Conservation (phyloP, 2,888 invertebrate genomes). For the Lucinisca nassula region DNA sequence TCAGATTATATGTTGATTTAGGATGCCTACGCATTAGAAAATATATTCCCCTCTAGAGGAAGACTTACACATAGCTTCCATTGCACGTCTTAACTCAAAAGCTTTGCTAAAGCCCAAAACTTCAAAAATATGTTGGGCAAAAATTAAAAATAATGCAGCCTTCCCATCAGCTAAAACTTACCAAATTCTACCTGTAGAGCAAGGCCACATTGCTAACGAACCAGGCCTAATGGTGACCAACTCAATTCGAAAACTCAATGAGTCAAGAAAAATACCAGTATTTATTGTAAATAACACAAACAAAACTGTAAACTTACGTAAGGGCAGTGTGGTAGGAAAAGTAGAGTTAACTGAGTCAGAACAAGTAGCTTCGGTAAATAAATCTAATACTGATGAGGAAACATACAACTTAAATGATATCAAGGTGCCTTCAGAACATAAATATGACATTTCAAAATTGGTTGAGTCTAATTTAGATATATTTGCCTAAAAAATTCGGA, state of each 20-base stretch:
- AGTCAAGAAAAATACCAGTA: not conserved
- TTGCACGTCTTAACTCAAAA: not conserved
- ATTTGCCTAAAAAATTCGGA: conserved; percentile 3
- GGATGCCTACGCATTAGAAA: conserved; percentile 27
- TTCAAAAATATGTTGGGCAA: not conserved
- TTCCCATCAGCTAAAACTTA: not conserved
- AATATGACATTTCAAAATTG: not conserved
- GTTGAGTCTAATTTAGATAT: not conserved
- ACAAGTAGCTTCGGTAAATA: not conserved
- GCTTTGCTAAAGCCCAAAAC: not conserved
- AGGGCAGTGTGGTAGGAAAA: not conserved
- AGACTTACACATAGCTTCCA: not conserved
- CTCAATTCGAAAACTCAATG: not conserved
- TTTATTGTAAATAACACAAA: conserved; percentile 18
- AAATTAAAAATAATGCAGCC: not conserved
- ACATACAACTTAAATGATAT: not conserved
- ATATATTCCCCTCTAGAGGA: not conserved
- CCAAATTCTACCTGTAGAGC: not conserved
- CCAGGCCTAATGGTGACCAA: not conserved
- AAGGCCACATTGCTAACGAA: not conserved
- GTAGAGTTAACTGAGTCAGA: not conserved
- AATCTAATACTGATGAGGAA: not conserved
- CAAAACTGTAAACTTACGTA: not conserved
- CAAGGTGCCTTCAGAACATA: not conserved
- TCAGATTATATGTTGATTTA: conserved; percentile 44